Percentiles rank a stretch among this genome's conserved stretches.
These are phyloP conservation scores for Gavialis gangeticus DNA, from an alignment of 2,113 vertebrate species.

Conservation along the genomic window DNA sequence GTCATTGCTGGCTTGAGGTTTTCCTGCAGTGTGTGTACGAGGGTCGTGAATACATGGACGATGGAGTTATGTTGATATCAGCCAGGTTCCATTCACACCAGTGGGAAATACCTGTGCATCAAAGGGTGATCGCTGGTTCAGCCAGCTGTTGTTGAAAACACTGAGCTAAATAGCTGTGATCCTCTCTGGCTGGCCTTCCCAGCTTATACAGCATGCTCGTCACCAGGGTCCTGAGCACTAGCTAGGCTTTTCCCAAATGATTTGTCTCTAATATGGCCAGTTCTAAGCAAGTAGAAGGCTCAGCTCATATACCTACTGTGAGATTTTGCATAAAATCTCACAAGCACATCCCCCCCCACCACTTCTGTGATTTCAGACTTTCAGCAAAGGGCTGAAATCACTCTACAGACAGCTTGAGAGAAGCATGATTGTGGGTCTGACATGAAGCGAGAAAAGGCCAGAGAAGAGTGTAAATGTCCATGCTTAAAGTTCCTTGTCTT, in stretches of 20 bases:
- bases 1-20: not conserved
- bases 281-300: too few relatives aligned
- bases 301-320: too few relatives aligned
- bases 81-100: not conserved
- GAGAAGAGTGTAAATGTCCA: not conserved
- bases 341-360: not conserved
- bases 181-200: not conserved
- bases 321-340: too few relatives aligned
- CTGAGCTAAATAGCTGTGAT: not conserved
- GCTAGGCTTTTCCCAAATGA: not conserved
- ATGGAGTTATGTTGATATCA: not conserved
- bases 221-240: not conserved
- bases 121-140: fast-evolving
- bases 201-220: not conserved
- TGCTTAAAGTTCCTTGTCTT: fast-evolving
- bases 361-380: not conserved
- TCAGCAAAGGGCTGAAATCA: not conserved
- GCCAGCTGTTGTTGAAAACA: not conserved
- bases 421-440: not conserved
- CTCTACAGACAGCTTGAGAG: not conserved
- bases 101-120: not conserved
- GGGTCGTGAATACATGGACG: not conserved
- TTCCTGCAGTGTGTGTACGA: not conserved
- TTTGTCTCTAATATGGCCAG: not conserved
- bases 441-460: not conserved